Percentiles rank a stretch among this genome's conserved stretches.
These are phyloP conservation scores for Apantesis nais DNA, from an alignment of 2,888 invertebrate genomes.

Conservation along the genomic window DNA sequence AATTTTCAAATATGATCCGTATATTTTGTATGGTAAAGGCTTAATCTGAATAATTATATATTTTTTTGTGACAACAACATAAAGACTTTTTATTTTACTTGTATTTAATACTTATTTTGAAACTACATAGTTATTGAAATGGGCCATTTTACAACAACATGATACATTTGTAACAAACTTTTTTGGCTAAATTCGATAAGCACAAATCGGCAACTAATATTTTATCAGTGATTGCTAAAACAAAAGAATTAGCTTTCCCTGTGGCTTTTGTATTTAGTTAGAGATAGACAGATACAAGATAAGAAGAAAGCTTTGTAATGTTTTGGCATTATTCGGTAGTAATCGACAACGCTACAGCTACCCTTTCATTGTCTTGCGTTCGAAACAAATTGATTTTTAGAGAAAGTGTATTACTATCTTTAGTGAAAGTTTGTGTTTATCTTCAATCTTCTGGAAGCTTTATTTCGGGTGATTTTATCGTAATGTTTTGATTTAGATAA, in stretches of 20 bases:
- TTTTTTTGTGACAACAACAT: no score
- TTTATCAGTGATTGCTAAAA: constrained; percentile 60
- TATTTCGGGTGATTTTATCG: constrained; percentile 14
- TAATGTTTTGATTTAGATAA: constrained; percentile 21
- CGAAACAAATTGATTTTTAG: constrained; percentile 68
- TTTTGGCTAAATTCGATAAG: background rate
- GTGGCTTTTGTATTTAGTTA: constrained; percentile 57
- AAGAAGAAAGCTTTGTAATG: constrained; percentile 36
- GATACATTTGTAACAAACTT: background rate
- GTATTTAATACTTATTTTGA: no score
- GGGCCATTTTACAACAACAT: background rate
- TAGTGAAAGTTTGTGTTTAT: constrained; percentile 54
- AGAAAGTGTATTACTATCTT: constrained; percentile 63
- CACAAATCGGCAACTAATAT: constrained; percentile 51
- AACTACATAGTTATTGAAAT: no score
- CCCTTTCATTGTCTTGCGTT: constrained; percentile 63
- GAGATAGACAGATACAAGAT: constrained; percentile 54
- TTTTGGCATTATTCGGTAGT: constrained; percentile 30
- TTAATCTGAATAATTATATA: no score
- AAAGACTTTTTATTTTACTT: no score
- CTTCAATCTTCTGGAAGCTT: constrained; percentile 34
- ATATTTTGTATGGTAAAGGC: no score
- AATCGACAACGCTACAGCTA: constrained; percentile 53
- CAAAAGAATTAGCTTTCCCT: constrained; percentile 67
- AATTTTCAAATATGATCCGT: no score